Percentiles rank a stretch among this genome's conserved stretches.
phyloP scores from a whole-genome alignment of 2,797 vertebrate genomes.

The Acridotheres tristis region DNA sequence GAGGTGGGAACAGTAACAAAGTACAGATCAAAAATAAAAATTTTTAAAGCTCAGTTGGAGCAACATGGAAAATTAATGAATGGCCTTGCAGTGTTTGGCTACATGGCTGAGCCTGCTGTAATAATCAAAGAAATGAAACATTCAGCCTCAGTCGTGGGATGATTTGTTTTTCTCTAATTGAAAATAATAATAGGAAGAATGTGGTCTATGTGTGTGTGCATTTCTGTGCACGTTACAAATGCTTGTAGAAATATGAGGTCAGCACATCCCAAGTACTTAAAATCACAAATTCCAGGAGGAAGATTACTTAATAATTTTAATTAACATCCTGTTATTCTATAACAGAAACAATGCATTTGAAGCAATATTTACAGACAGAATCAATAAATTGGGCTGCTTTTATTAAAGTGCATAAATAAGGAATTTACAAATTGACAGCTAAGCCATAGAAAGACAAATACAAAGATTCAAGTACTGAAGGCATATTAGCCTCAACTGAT shows the following conservation, averaged over 20 bases:
- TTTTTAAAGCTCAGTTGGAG: background rate
- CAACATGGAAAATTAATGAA: conserved; percentile 30
- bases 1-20: background rate
- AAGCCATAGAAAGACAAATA: background rate
- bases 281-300: background rate
- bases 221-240: background rate
- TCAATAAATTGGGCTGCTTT: background rate
- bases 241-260: background rate
- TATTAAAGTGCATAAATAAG: background rate
- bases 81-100: background rate
- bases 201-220: background rate
- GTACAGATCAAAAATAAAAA: background rate
- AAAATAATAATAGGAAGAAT: background rate
- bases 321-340: background rate
- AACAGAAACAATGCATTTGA: background rate
- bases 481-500: background rate
- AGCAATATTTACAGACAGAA: background rate
- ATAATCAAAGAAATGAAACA: conserved; percentile 4
- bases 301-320: background rate
- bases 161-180: background rate
- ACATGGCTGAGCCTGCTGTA: background rate
- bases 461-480: background rate
- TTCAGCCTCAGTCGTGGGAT: background rate
- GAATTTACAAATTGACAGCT: background rate
- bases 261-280: background rate